Evolutionary conservation across 2,113 vertebrate genomes (phyloP), one percentile per base, ranked within the genome.

Genomic region (Eurypyga helias): DNA sequence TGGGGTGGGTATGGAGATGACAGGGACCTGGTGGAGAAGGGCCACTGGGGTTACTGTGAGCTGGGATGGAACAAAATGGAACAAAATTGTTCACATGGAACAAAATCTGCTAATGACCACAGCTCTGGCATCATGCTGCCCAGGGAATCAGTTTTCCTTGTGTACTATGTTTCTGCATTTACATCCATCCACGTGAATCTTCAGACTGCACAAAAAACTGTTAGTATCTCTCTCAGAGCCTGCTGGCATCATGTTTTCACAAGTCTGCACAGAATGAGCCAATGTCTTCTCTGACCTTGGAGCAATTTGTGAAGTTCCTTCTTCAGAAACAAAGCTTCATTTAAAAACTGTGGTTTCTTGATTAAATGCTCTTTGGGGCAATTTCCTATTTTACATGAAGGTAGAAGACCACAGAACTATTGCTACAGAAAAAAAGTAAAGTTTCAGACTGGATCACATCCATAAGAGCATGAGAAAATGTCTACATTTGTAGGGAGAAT

Each of bases 311-410:
- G 31, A 92, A 82, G 24, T 43, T 91, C 51, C 66, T 92, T 78
- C 43, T 69, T 89, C 49, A 87, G 61, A 95, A 79, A 36, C 11
- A 96, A 91, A 87, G 4, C n/a, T 79, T 89, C 9, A 91, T 84
- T 92, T 91, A 49, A 94, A 75, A 96, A 54, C 13, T 43, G 51
- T 64, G 69, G 36, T 85, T 96, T 92, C 81, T 70, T 61, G 45
- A 69, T 28, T 26, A 76, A 89, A 65, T 43, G 10, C 2, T 83
- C 49, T 87, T 87, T 3, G 0, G 29, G 45, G 45, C 19, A 89
- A 49, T 80, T 79, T 33, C 16, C 10, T 84, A 4, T 66, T 94
- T 89, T 69, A 85, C 20, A 10, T 43, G 28, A 52, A 82, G 12
- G 45, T 89, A 29, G n/a, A 72, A 92, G 33, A 75, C 64, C 33